phyloP scores from a whole-genome alignment of 2,888 invertebrate species.

The Scaptomyza parva region DNA sequence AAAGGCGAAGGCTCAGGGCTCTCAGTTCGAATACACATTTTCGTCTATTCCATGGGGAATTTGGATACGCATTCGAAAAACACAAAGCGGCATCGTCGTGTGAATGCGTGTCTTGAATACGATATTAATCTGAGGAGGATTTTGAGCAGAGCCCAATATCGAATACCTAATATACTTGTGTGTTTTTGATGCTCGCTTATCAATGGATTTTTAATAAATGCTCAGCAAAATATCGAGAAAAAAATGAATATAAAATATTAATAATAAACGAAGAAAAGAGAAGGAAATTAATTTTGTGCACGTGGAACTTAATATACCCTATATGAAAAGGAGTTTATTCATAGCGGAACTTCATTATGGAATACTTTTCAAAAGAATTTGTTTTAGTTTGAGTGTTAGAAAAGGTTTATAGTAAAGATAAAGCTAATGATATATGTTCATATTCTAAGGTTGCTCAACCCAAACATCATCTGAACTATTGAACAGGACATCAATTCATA shows the following conservation, averaged over 20 bases:
- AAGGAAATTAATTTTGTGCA: background rate
- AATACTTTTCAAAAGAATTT: too few species aligned
- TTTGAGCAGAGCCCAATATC: background rate
- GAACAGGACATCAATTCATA: too few species aligned
- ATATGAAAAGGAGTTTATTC: too few species aligned
- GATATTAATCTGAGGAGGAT: constrained; percentile 64
- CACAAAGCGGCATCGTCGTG: constrained; percentile 72
- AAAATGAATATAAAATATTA: constrained; percentile 38
- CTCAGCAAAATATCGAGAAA: constrained; percentile 25
- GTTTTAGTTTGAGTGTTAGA: too few species aligned
- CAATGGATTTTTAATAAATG: constrained; percentile 76
- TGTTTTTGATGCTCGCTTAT: constrained; percentile 30
- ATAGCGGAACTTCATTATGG: too few species aligned
- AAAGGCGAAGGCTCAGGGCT: constrained; percentile 39
- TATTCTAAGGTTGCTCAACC: too few species aligned
- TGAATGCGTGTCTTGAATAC: constrained; percentile 73
- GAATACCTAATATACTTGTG: background rate
- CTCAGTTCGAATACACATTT: constrained; percentile 12
- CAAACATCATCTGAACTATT: too few species aligned
- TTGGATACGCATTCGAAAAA: constrained; percentile 71
- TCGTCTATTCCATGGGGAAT: constrained; percentile 65
- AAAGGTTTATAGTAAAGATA: too few species aligned
- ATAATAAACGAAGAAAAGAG: constrained; percentile 22
- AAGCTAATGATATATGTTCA: too few species aligned
- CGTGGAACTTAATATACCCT: background rate